Conservation (phyloP, 1,140 invertebrate genomes). For the Nasonia vitripennis region DNA sequence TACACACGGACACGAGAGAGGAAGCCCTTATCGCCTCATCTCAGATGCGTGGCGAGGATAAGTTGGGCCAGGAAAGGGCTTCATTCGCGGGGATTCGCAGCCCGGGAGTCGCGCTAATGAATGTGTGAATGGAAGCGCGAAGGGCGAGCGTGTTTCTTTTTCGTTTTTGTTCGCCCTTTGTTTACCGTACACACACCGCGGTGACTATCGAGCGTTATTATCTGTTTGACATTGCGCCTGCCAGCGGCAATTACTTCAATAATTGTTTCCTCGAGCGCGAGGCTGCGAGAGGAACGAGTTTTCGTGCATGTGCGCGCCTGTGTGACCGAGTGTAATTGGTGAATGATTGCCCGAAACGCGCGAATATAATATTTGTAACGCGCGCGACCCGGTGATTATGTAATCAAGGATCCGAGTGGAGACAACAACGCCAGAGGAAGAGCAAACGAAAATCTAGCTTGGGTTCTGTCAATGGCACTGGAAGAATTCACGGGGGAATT, state of each 20-base stretch:
- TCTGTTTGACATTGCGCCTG: background rate
- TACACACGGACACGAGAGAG: background rate
- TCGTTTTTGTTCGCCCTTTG: background rate
- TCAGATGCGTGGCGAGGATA: constrained; percentile 25
- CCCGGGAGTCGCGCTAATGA: constrained; percentile 23
- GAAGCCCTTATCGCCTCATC: constrained; percentile 39
- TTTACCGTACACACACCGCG: background rate
- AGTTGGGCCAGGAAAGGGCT: background rate
- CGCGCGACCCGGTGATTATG: background rate
- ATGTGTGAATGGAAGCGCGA: constrained; percentile 13
- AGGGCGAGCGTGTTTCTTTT: constrained; percentile 8
- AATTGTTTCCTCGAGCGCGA: constrained; percentile 27
- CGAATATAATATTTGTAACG: background rate
- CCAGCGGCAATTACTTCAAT: constrained; percentile 27
- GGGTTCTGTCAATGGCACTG: constrained; percentile 76
- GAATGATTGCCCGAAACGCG: background rate
- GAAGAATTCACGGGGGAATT: constrained; percentile 76
- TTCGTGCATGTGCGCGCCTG: background rate
- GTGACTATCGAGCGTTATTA: background rate
- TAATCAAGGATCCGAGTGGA: background rate
- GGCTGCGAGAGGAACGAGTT: background rate
- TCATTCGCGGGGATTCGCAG: background rate
- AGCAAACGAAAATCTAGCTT: constrained; percentile 57
- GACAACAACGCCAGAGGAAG: background rate
- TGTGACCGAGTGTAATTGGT: constrained; percentile 26